Evolutionary conservation across 1,140 invertebrate species (phyloP), one percentile per base, ranked within the genome.

Genomic region (Scylla paramamosain): DNA sequence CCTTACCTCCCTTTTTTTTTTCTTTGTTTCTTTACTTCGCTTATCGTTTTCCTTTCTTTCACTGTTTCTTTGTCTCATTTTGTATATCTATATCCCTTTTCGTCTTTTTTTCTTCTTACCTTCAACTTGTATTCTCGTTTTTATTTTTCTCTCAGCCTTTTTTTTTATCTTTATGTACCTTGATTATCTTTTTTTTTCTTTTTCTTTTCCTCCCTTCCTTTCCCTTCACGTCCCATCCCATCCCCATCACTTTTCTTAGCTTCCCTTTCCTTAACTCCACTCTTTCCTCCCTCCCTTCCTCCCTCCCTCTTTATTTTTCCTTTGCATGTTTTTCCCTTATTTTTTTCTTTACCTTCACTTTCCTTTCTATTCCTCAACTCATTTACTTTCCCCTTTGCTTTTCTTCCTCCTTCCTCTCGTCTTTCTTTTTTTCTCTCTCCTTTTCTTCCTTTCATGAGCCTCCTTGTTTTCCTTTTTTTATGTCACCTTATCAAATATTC

Each of bases 381-480:
- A 52, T 12, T 91, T 91, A 52, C 32, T 91, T 91, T 91, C 25
- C 52, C 16, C 28, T 31, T 52, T 31, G 31, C 52, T 67, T 67
- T 31, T 46, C n/a, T 25, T 67, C 28, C 12, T 46, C 32, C 90
- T 52, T 10, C 52, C 14, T 52, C 48, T 25, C 28, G 32, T 91
- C 4, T 14, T 52, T 52, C 48, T 91, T 45, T 10, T 48, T 91
- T 14, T 90, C 0, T 52, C n/a, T 32, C 28, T 25, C 48, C 20
- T 20, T 25, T 25, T 59, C 29, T 31, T 82, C 67, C 45, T 77
- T 77, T 92, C 32, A 32, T 91, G 16, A 29, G 45, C 52, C 12
- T 91, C 52, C 2, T 28, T 52, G 25, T 91, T 31, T 3, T 67
- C 29, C 48, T 91, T 91, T 91, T 91, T 46, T 52, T 91, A 0